Evolutionary conservation across 2,888 invertebrate genomes (phyloP).

Genomic region (Hoplodrina ambigua): DNA sequence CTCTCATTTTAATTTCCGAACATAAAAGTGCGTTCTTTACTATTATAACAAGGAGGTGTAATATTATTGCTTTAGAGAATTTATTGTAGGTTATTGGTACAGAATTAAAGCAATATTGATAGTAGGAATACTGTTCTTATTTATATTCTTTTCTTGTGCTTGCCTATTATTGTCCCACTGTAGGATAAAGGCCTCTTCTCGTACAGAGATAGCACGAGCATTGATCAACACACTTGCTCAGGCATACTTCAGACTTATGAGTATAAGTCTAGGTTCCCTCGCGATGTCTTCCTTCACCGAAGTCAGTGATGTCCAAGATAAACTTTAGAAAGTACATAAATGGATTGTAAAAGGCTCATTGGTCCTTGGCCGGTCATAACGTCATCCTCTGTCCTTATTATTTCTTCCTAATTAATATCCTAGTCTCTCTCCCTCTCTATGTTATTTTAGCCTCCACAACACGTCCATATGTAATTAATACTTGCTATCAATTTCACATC

Average conservation of each 20-base stretch:
- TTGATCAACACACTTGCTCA: too few species aligned
- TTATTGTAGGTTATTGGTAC: background rate
- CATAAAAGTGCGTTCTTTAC: background rate
- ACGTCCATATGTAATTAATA: slow-evolving; percentile 51
- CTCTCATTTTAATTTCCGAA: slow-evolving; percentile 1
- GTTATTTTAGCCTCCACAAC: slow-evolving; percentile 35
- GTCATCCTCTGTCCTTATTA: slow-evolving; percentile 6
- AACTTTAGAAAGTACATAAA: too few species aligned
- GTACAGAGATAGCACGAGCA: too few species aligned
- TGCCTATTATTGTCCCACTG: too few species aligned
- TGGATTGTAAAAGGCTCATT: too few species aligned
- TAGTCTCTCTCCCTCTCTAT: background rate
- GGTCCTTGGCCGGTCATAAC: too few species aligned
- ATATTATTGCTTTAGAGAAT: background rate
- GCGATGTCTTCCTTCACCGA: too few species aligned
- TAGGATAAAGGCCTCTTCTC: too few species aligned
- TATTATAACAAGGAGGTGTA: background rate
- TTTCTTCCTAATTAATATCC: slow-evolving; percentile 12
- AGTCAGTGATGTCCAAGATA: too few species aligned
- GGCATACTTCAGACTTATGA: too few species aligned
- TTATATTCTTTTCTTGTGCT: background rate
- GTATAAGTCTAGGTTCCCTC: too few species aligned
- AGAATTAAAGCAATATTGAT: slow-evolving; percentile 15
- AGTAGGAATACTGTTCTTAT: slow-evolving; percentile 5
- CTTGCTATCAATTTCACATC: slow-evolving; percentile 55